phyloP scores from a whole-genome alignment of 2,888 invertebrate species.

The Napeogenes sylphis region DNA sequence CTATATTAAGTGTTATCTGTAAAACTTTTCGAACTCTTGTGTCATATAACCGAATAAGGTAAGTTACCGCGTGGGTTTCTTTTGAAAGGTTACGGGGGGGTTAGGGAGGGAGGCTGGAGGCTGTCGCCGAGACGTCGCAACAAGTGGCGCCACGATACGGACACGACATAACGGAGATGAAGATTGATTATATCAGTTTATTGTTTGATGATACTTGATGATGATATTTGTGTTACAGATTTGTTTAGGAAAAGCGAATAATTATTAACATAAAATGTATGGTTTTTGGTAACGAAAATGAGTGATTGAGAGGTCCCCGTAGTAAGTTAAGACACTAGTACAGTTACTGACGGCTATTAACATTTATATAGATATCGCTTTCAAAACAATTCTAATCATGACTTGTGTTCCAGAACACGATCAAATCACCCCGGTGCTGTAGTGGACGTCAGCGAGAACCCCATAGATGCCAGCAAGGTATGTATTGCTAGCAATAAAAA shows the following conservation, averaged over 20 bases:
- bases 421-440: conserved; percentile 98
- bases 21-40: no score
- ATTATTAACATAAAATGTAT: no score
- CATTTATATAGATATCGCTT: not conserved
- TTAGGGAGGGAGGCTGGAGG: conserved; percentile 8
- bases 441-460: conserved; percentile 97
- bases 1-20: no score
- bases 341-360: no score
- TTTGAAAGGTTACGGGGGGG: not conserved
- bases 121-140: conserved; percentile 43
- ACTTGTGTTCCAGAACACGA: conserved; percentile 83
- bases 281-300: no score
- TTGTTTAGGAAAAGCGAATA: not conserved
- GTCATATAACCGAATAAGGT: no score
- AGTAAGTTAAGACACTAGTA: no score
- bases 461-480: conserved; percentile 97
- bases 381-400: not conserved
- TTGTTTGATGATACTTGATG: not conserved
- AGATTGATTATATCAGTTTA: conserved; percentile 3
- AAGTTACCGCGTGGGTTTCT: not conserved
- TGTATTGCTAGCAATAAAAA: conserved; percentile 32
- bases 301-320: not conserved
- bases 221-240: conserved; percentile 5
- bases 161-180: conserved; percentile 6
- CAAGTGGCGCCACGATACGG: conserved; percentile 58